A percentile compares a stretch with the other conserved stretches of the same genome.
These are phyloP conservation scores for Carcharodon carcharias DNA, from an alignment of 2,797 vertebrate species.

Conservation along the genomic window DNA sequence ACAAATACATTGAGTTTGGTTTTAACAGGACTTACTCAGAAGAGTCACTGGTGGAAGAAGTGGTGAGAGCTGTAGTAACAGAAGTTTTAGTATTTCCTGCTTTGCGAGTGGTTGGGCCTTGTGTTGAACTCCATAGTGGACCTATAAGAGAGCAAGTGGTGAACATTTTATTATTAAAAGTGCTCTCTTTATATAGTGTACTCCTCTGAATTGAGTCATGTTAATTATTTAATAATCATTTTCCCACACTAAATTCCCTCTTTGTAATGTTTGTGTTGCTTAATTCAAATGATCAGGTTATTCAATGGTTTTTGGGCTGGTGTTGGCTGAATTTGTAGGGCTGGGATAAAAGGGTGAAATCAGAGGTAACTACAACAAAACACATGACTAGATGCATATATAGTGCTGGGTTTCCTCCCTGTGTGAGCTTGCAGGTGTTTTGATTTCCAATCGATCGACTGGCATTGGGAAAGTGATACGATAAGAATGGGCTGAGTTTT, in stretches of 20 bases:
- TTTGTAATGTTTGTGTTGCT: not conserved
- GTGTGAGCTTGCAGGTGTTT: not conserved
- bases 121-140: not conserved
- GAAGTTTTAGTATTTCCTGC: too few relatives aligned
- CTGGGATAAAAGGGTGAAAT: not conserved
- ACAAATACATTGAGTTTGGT: not conserved
- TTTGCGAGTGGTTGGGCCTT: not conserved
- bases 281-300: not conserved
- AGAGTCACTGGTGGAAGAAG: too few relatives aligned
- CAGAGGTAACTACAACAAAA: not conserved
- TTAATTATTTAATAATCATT: not conserved
- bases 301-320: not conserved
- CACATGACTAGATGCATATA: not conserved
- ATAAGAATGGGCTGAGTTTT: not conserved
- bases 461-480: not conserved
- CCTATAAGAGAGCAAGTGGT: not conserved
- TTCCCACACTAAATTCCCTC: not conserved
- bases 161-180: not conserved
- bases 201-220: not conserved
- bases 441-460: not conserved
- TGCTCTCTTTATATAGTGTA: not conserved
- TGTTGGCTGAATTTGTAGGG: not conserved
- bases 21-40: not conserved
- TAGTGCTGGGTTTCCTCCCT: not conserved
- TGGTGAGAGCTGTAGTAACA: not conserved